Percentiles rank a stretch among this genome's conserved stretches.
Evolutionary conservation across 2,888 invertebrate genomes (phyloP).

Genomic region (Eristalis pertinax): DNA sequence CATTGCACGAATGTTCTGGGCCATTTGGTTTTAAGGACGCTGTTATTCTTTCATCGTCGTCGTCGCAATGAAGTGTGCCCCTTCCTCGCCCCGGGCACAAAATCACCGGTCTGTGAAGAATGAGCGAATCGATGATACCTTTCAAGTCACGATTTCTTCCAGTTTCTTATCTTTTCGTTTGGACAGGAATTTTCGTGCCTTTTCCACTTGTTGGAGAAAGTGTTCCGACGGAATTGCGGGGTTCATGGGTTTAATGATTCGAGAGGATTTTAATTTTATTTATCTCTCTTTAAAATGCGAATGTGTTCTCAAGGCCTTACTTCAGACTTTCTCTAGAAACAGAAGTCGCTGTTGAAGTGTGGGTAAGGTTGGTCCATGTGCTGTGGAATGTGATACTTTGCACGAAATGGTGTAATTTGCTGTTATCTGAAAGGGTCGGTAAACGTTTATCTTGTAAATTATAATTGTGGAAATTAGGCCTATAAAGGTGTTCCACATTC

Average conservation of each 20-base stretch:
- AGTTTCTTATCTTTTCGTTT: neutral
- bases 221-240: neutral
- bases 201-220: neutral
- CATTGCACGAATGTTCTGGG: conserved; percentile 39
- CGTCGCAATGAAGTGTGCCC: conserved; percentile 29
- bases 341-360: neutral
- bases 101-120: neutral
- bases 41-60: conserved; percentile 29
- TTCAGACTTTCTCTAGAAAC: neutral
- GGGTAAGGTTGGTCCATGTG: neutral
- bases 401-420: neutral
- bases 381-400: neutral
- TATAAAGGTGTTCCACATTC: too few relatives aligned
- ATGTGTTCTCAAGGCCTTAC: neutral
- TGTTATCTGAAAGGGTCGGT: neutral
- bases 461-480: neutral
- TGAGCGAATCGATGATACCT: conserved; percentile 13
- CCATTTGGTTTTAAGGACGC: conserved; percentile 40
- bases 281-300: neutral
- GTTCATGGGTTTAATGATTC: neutral
- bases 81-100: neutral
- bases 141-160: neutral
- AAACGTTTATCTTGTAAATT: neutral
- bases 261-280: neutral
- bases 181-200: neutral